These are phyloP conservation scores for Cavia aperea DNA, from an alignment of 2,113 vertebrate genomes.

Conservation along the genomic window DNA sequence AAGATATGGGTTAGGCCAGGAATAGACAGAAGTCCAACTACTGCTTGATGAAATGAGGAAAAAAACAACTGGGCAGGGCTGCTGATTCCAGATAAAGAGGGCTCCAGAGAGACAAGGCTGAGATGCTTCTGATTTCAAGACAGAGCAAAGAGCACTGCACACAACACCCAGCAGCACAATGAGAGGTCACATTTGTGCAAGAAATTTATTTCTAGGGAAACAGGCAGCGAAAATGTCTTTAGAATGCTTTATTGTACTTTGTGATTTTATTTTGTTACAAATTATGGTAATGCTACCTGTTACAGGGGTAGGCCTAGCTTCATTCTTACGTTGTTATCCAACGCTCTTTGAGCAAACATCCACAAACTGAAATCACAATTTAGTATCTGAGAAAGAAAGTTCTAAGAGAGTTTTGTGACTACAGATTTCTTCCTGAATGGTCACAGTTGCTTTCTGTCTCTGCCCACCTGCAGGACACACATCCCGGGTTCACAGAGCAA, in stretches of 20 bases:
- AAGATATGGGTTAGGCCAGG: accelerated
- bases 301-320: not conserved
- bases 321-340: not conserved
- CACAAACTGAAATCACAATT: not conserved
- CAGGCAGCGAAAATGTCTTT: not conserved
- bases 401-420: too few species aligned
- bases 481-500: too few species aligned
- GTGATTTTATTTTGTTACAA: not conserved
- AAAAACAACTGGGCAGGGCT: not conserved
- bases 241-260: not conserved
- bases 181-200: not conserved
- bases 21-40: not conserved
- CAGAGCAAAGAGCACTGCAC: not conserved
- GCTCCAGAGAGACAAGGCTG: not conserved
- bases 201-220: not conserved
- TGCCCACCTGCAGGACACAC: too few species aligned
- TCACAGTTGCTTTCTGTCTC: too few species aligned
- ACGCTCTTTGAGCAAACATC: not conserved
- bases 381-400: not conserved
- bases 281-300: not conserved
- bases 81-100: not conserved
- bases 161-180: accelerated
- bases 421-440: too few species aligned
- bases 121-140: not conserved
- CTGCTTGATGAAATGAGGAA: not conserved